A percentile compares a stretch with the other conserved stretches of the same genome.
Evolutionary conservation across 2,797 vertebrate genomes (phyloP).

Genomic region (Halcyon badia): DNA sequence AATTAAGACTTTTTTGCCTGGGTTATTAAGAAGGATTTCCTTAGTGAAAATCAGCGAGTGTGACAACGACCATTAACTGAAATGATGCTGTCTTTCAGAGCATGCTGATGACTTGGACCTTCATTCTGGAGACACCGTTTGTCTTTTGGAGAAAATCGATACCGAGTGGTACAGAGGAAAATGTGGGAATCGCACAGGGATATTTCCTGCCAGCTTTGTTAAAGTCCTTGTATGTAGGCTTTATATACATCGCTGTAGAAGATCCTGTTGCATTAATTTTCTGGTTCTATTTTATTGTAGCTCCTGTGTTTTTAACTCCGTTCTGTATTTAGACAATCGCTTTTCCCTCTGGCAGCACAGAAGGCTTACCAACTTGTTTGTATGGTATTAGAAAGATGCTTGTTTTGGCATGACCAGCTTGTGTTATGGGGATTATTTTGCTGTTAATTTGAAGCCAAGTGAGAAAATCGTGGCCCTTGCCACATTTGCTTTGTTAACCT

Average conservation of each 20-base stretch:
- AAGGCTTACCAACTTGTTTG: not conserved
- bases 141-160: conserved; percentile 90
- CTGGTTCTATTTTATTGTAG: not conserved
- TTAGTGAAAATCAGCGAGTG: not conserved
- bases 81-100: conserved; percentile 81
- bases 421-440: conserved; percentile 13
- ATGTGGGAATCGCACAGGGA: conserved; percentile 85
- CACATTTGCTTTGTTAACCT: not conserved
- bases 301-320: not conserved
- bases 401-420: not conserved
- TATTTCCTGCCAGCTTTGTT: conserved; percentile 91
- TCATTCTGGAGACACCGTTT: conserved; percentile 88
- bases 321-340: conserved; percentile 17
- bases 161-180: conserved; percentile 92
- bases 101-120: conserved; percentile 89
- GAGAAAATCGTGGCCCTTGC: conserved; percentile 3
- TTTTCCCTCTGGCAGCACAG: conserved; percentile 11
- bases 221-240: conserved; percentile 83
- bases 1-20: not conserved
- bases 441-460: conserved; percentile 43
- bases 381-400: conserved; percentile 23
- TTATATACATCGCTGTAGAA: conserved; percentile 6
- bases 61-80: not conserved
- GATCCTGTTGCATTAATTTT: not conserved
- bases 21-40: not conserved